Evolutionary conservation across 2,888 invertebrate species (phyloP).

Genomic region (Apodemia hepburni): DNA sequence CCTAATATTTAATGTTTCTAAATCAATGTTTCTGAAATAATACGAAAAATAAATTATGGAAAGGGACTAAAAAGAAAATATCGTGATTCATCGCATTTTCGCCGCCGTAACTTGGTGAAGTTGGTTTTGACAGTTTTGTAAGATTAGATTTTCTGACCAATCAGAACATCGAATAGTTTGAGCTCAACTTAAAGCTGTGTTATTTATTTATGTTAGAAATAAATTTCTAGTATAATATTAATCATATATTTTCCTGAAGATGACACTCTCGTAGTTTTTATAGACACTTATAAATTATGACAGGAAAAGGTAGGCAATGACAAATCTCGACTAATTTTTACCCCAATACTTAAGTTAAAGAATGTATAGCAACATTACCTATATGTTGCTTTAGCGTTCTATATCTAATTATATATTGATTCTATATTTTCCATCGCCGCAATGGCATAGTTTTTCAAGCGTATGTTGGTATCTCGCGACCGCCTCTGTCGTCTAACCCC

Average conservation of each 20-base stretch:
- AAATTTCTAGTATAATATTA: background rate
- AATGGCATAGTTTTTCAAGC: too few relatives aligned
- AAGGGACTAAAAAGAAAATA: conserved; percentile 4
- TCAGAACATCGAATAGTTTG: background rate
- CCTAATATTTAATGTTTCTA: background rate
- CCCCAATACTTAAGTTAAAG: too few relatives aligned
- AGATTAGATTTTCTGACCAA: conserved; percentile 6
- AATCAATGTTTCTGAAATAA: background rate
- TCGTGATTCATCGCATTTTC: conserved; percentile 7
- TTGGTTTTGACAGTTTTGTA: conserved; percentile 10
- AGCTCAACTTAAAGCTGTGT: background rate
- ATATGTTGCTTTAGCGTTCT: too few relatives aligned
- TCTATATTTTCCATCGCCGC: too few relatives aligned
- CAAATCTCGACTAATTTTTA: too few relatives aligned
- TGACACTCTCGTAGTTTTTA: background rate
- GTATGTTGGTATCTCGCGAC: too few relatives aligned
- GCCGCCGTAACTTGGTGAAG: background rate
- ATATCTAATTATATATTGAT: too few relatives aligned
- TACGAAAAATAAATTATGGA: conserved; percentile 4
- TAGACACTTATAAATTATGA: too few relatives aligned
- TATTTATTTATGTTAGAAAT: background rate
- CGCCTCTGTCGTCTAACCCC: too few relatives aligned
- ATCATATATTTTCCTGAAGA: background rate
- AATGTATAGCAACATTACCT: too few relatives aligned
- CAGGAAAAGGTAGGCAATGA: too few relatives aligned